Percentiles rank a stretch among this genome's conserved stretches.
Conservation (phyloP, 2,797 vertebrate genomes). For the Myotis findleyi region DNA sequence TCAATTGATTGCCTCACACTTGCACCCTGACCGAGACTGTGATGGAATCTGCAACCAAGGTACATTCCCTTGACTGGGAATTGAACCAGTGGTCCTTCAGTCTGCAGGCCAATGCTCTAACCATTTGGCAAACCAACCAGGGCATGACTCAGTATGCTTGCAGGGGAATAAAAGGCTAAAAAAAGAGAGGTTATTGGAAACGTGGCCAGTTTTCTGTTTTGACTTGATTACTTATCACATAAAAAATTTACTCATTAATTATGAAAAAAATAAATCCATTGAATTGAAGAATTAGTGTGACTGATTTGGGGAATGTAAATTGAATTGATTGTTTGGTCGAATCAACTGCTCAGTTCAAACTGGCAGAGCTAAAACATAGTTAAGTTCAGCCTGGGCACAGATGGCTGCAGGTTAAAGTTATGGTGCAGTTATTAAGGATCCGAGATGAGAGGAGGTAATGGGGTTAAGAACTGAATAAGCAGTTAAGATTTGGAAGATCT, state of each 20-base stretch:
- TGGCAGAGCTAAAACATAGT: not conserved
- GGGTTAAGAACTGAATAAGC: conserved; percentile 34
- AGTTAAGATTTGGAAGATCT: not conserved
- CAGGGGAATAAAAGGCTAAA: not conserved
- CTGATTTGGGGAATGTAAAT: not conserved
- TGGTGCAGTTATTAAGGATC: not conserved
- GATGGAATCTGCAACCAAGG: no score
- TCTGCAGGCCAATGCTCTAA: no score
- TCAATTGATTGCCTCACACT: no score
- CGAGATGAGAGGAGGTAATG: not conserved
- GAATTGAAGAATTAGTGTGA: not conserved
- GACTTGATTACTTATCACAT: not conserved
- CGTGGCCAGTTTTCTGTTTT: conserved; percentile 16
- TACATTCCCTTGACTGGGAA: no score
- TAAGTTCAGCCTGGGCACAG: not conserved
- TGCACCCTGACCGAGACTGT: no score
- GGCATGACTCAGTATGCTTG: not conserved
- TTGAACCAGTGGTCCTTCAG: no score
- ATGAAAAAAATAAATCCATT: not conserved
- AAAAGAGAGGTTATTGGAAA: not conserved
- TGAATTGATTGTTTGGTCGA: not conserved
- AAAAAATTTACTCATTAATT: not conserved
- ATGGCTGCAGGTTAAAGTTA: not conserved
- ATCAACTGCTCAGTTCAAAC: not conserved
- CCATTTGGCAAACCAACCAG: no score